These are phyloP conservation scores for Falco naumanni DNA, from an alignment of 2,797 vertebrate genomes.

Conservation along the genomic window DNA sequence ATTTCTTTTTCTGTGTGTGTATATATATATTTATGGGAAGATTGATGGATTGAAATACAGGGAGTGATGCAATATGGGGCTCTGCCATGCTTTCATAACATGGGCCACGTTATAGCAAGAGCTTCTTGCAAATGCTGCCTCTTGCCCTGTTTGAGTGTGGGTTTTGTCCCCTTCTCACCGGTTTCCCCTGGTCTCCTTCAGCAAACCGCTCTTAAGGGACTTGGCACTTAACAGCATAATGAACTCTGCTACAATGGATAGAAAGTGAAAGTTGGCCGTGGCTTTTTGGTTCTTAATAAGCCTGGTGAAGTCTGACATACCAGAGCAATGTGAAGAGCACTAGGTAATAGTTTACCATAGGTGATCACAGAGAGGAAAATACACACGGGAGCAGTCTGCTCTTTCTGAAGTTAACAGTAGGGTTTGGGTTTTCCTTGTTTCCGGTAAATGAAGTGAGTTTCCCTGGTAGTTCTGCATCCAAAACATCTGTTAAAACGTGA, in stretches of 20 bases:
- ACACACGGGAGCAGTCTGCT: not conserved
- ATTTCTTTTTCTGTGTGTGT: not conserved
- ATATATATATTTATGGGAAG: not conserved
- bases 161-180: not conserved
- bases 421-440: not conserved
- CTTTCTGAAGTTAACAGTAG: not conserved
- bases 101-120: not conserved
- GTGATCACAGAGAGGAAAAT: not conserved
- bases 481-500: not conserved
- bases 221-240: not conserved
- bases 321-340: not conserved
- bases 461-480: not conserved
- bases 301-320: not conserved
- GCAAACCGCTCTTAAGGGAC: not conserved
- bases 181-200: not conserved
- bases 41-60: not conserved
- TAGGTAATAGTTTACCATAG: not conserved
- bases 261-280: constrained; percentile 30
- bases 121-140: not conserved
- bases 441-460: not conserved
- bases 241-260: not conserved
- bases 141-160: not conserved
- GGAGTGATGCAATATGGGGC: not conserved
- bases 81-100: not conserved
- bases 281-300: not conserved